Conservation (phyloP, 2,888 invertebrate genomes). For the Sialis lutaria region DNA sequence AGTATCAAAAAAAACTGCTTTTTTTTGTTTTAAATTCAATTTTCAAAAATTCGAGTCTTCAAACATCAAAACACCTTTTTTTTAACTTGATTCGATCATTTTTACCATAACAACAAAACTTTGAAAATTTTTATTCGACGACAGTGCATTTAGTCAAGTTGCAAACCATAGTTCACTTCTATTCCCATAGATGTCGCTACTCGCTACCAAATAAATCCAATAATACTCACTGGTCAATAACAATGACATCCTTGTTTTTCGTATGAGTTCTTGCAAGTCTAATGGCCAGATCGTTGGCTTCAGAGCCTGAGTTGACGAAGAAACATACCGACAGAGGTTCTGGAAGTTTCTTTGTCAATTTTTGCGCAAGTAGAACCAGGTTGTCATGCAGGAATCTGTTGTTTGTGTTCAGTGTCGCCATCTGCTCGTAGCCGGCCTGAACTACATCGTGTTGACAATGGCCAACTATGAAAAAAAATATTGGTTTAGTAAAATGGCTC, state of each 20-base stretch:
- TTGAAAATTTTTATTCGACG: background rate
- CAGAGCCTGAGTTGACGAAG: constrained; percentile 96
- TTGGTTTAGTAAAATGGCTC: background rate
- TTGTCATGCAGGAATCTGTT: constrained; percentile 93
- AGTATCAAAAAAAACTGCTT: too few relatives aligned
- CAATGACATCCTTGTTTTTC: constrained; percentile 74
- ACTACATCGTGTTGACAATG: constrained; percentile 95
- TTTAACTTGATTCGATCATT: too few relatives aligned
- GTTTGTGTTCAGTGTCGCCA: constrained; percentile 85
- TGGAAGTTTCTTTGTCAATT: constrained; percentile 69
- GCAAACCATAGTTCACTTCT: background rate
- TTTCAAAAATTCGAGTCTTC: too few relatives aligned
- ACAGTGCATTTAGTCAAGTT: background rate
- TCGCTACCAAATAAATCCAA: background rate
- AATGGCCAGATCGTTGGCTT: constrained; percentile 94
- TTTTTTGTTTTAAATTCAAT: too few relatives aligned
- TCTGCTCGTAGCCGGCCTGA: constrained; percentile 76
- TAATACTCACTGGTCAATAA: constrained; percentile 88
- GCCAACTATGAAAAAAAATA: constrained; percentile 55
- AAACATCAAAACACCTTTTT: too few relatives aligned
- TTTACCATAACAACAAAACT: too few relatives aligned
- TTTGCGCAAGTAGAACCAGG: constrained; percentile 76
- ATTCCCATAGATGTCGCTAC: too few relatives aligned
- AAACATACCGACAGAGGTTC: constrained; percentile 77
- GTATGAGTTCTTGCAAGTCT: constrained; percentile 82